Evolutionary conservation across 1,140 invertebrate genomes (phyloP).

Genomic region (Caenorhabditis remanei): DNA sequence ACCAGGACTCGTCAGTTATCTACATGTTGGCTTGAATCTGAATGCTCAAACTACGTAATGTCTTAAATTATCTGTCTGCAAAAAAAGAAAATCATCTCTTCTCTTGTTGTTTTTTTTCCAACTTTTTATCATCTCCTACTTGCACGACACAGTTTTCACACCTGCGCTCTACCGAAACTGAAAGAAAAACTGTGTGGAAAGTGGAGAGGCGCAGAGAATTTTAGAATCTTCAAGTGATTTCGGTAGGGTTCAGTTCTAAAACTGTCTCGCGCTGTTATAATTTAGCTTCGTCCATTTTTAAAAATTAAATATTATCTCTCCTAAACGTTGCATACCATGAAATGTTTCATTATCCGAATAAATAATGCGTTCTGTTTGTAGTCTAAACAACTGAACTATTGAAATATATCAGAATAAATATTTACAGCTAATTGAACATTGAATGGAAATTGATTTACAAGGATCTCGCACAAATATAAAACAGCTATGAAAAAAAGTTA

Average conservation of each 20-base stretch:
- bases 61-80: conserved; percentile 31
- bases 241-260: too few species aligned
- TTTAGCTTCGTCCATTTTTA: conserved; percentile 1
- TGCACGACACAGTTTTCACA: neutral
- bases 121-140: neutral
- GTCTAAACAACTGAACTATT: neutral
- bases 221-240: too few species aligned
- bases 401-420: conserved; percentile 8
- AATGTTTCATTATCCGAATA: neutral
- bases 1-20: conserved; percentile 50
- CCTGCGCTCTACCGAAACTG: too few species aligned
- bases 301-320: neutral
- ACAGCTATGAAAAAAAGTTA: neutral
- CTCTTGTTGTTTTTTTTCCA: neutral
- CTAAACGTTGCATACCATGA: neutral
- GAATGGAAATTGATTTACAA: neutral
- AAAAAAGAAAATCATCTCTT: neutral
- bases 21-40: conserved; percentile 39
- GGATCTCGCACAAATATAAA: neutral
- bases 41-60: neutral
- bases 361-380: conserved; percentile 49
- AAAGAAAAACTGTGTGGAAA: too few species aligned
- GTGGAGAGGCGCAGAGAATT: too few species aligned
- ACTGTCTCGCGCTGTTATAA: too few species aligned
- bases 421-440: conserved; percentile 19